A percentile compares a stretch with the other conserved stretches of the same genome.
Conservation (phyloP, 2,797 vertebrate genomes). For the Malacoctenus gilli region DNA sequence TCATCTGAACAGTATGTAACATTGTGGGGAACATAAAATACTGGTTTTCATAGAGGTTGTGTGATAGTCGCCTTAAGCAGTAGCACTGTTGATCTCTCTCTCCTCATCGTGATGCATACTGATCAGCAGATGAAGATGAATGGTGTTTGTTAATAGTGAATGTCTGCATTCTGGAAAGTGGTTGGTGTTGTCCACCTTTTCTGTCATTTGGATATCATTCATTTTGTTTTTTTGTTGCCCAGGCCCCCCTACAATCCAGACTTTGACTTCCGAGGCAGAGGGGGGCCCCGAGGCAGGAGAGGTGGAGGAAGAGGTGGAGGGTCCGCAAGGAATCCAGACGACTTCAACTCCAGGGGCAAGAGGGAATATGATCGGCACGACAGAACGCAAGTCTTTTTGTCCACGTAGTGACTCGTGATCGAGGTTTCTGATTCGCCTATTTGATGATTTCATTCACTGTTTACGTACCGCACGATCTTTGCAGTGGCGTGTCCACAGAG, state of each 20-base stretch:
- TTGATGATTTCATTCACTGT: too few species aligned
- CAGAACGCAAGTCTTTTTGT: constrained; percentile 70
- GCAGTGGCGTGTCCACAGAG: constrained; percentile 82
- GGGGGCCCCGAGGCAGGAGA: constrained; percentile 70
- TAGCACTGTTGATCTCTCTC: too few species aligned
- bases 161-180: too few species aligned
- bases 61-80: too few species aligned
- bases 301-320: constrained; percentile 78
- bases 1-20: constrained; percentile 76
- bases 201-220: too few species aligned
- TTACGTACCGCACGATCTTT: constrained; percentile 11
- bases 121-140: too few species aligned
- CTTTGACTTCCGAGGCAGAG: constrained; percentile 69
- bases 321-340: constrained; percentile 74
- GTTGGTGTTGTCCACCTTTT: too few species aligned
- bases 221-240: constrained; percentile 6
- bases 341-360: constrained; percentile 85
- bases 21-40: background rate
- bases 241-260: constrained; percentile 73
- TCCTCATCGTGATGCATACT: too few species aligned
- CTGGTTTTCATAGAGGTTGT: too few species aligned
- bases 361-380: constrained; percentile 86
- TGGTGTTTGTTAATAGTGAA: too few species aligned
- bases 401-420: constrained; percentile 8
- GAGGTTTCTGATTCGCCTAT: too few species aligned